These are phyloP conservation scores for Nephrotoma appendiculata DNA, from an alignment of 2,888 invertebrate genomes.

Conservation along the genomic window DNA sequence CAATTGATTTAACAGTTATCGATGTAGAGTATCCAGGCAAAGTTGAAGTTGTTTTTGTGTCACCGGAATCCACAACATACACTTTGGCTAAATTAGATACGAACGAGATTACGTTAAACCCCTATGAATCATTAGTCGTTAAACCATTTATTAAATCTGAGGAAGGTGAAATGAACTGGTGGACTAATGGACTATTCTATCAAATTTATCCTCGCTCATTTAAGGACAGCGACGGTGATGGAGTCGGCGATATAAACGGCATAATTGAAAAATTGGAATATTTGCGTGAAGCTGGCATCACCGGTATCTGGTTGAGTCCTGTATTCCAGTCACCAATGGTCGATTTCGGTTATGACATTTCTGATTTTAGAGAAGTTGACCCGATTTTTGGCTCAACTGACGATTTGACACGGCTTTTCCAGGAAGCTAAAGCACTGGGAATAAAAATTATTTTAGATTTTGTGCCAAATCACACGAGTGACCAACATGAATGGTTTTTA, in stretches of 20 bases:
- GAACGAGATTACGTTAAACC: neutral
- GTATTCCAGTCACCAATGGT: slow-evolving; percentile 42
- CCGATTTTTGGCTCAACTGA: slow-evolving; percentile 38
- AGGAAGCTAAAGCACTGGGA: slow-evolving; percentile 27
- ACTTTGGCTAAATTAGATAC: neutral
- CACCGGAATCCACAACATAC: neutral
- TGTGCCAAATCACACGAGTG: slow-evolving; percentile 64
- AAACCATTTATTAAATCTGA: neutral
- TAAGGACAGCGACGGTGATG: slow-evolving; percentile 45
- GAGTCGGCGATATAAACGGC: slow-evolving; percentile 26
- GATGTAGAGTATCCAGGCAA: slow-evolving; percentile 19
- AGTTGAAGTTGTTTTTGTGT: slow-evolving; percentile 4
- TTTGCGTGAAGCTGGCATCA: slow-evolving; percentile 35
- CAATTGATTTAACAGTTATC: slow-evolving; percentile 27
- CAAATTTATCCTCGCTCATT: slow-evolving; percentile 60
- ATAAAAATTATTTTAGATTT: slow-evolving; percentile 50
- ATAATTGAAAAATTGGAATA: slow-evolving; percentile 36
- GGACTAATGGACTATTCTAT: slow-evolving; percentile 42
- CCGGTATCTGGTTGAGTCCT: slow-evolving; percentile 42
- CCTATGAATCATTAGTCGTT: neutral
- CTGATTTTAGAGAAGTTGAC: slow-evolving; percentile 38
- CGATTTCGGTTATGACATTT: slow-evolving; percentile 47
- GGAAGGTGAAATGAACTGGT: neutral
- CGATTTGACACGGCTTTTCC: slow-evolving; percentile 34
- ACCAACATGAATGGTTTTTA: slow-evolving; percentile 74